phyloP scores from a whole-genome alignment of 2,888 invertebrate genomes.

The Drosophila siamana region DNA sequence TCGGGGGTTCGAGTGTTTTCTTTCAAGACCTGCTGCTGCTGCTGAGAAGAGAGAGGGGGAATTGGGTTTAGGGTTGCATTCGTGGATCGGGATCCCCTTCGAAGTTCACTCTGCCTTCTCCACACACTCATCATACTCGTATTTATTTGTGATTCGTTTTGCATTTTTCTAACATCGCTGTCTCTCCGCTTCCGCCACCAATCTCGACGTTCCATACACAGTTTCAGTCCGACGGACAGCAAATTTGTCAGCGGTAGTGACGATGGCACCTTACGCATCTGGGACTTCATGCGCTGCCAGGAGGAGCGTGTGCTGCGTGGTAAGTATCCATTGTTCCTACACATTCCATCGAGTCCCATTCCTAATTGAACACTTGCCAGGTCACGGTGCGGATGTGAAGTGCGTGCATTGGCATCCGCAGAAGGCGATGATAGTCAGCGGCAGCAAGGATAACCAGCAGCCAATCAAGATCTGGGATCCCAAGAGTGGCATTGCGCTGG shows the following conservation, averaged over 20 bases:
- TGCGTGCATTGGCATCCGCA: constrained; percentile 99
- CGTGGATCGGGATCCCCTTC: neutral
- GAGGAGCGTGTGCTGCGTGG: constrained; percentile 97
- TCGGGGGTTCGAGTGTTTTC: constrained; percentile 79
- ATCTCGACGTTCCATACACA: constrained; percentile 82
- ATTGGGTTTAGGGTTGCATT: neutral
- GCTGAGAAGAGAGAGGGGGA: constrained; percentile 1
- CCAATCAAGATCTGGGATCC: constrained; percentile 99
- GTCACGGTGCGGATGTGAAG: constrained; percentile 99
- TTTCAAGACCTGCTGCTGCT: constrained; percentile 46
- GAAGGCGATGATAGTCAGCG: constrained; percentile 98
- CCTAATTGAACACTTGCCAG: constrained; percentile 83
- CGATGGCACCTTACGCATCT: constrained; percentile 98
- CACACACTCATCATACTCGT: constrained; percentile 15
- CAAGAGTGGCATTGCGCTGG: constrained; percentile 96
- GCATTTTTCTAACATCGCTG: constrained; percentile 54
- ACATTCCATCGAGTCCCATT: neutral
- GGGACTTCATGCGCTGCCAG: constrained; percentile 98
- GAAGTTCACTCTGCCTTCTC: neutral
- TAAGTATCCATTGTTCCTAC: constrained; percentile 81
- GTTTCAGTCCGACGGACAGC: constrained; percentile 99
- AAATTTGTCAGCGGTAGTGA: constrained; percentile 99
- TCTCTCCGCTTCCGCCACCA: constrained; percentile 17
- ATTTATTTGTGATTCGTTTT: constrained; percentile 52
- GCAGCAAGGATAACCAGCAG: constrained; percentile 99